Evolutionary conservation across 2,888 invertebrate genomes (phyloP), one percentile per base, ranked within the genome.

Genomic region (Syrista parreyssii): DNA sequence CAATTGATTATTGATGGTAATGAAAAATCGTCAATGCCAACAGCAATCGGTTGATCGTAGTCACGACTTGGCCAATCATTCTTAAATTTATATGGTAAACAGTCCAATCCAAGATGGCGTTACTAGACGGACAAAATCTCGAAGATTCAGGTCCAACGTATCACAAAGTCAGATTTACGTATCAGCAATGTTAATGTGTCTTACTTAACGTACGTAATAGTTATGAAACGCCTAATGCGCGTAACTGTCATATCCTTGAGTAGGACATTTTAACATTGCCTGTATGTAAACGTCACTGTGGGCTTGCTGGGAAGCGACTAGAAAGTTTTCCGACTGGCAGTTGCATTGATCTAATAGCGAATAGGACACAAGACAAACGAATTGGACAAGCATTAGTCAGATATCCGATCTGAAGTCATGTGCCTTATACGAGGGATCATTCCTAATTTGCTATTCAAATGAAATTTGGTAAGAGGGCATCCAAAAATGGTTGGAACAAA

Each of bases 401-500:
- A 55, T 55, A 55, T 55, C 23, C 23, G 55, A 55, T 55, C 23
- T 68, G 76, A 68, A 74, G 73, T n/a, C 35, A 40, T 71, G 40
- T 32, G 23, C 31, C 73, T 36, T 34, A 79, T 33, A 36, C 55
- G 34, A 75, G 68, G 71, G 75, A 77, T 77, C 74, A 68, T 31
- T 35, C 31, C 36, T 77, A 75, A 75, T 77, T 77, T 68, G 72
- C 68, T 75, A 75, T 78, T 75, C 78, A 72, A 78, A 75, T 75
- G 35, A 33, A 75, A 78, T 71, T 75, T 75, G 78, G 78, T 77
- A 77, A 78, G 36, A 75, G 68, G 40, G 40, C 23, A 30, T 15
- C 78, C 78, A 75, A 78, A 78, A 78, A 78, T 78, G 78, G 78
- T 75, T 75, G 68, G 71, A 72, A 68, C 75, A 72, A 78, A 78